These are phyloP conservation scores for Lamellibrachia columna DNA, from an alignment of 2,888 invertebrate genomes.

Conservation along the genomic window DNA sequence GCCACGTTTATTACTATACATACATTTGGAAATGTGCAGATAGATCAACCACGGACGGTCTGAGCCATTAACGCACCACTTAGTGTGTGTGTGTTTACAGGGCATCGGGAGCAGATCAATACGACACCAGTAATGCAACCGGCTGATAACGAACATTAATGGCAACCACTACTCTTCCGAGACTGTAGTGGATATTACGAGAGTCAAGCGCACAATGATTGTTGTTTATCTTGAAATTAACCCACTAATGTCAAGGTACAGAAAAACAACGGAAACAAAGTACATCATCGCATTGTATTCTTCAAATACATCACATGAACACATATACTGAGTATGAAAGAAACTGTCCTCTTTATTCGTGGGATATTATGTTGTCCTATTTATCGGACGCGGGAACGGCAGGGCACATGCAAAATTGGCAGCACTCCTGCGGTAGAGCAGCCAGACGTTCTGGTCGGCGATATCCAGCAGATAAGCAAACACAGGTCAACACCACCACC, in stretches of 20 bases:
- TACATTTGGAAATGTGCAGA: neutral
- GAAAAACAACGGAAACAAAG: too few species aligned
- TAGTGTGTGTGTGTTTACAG: neutral
- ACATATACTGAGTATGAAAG: too few species aligned
- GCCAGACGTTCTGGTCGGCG: too few species aligned
- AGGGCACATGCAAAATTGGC: too few species aligned
- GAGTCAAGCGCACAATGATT: neutral
- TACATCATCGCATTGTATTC: too few species aligned
- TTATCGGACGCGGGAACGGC: too few species aligned
- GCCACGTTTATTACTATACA: neutral
- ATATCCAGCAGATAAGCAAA: too few species aligned
- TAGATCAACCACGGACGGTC: neutral
- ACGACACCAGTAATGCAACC: neutral
- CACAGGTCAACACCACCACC: too few species aligned
- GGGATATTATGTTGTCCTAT: too few species aligned
- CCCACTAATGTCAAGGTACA: neutral
- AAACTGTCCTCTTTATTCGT: too few species aligned
- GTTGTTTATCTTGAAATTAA: neutral
- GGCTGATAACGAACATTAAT: neutral
- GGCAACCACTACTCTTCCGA: neutral
- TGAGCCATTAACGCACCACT: neutral
- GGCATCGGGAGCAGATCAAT: neutral
- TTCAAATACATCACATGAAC: too few species aligned
- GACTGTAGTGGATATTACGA: neutral
- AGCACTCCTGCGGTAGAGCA: too few species aligned